phyloP scores from a whole-genome alignment of 2,888 invertebrate species.

The Tridacna crocea region DNA sequence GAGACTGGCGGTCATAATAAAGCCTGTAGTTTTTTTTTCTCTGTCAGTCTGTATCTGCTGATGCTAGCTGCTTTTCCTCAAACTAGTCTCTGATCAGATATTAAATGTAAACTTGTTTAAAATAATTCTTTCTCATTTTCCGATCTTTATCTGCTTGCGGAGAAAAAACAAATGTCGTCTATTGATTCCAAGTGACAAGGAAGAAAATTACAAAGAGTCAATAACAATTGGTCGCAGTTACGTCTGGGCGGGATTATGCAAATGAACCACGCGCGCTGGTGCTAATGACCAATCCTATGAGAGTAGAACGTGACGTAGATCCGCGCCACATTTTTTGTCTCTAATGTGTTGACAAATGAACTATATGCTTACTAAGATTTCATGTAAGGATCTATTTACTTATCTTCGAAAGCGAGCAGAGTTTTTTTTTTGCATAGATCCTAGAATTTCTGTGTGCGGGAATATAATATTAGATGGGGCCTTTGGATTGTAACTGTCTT shows the following conservation, averaged over 20 bases:
- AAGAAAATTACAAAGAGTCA: slow-evolving; percentile 39
- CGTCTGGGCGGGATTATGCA: slow-evolving; percentile 50
- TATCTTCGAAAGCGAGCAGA: slow-evolving; percentile 10
- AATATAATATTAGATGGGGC: slow-evolving; percentile 13
- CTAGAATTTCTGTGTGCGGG: not conserved
- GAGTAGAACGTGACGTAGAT: slow-evolving; percentile 49
- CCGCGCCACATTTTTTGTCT: slow-evolving; percentile 58
- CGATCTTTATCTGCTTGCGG: no score
- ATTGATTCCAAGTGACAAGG: slow-evolving; percentile 48
- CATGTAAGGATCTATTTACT: slow-evolving; percentile 26
- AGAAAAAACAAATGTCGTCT: not conserved
- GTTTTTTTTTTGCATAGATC: not conserved
- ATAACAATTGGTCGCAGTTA: slow-evolving; percentile 52
- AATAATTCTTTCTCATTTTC: no score
- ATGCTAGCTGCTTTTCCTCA: no score
- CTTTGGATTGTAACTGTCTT: no score
- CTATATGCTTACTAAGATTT: slow-evolving; percentile 36
- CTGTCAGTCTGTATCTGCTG: no score
- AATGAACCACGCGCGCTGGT: slow-evolving; percentile 43
- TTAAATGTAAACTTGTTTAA: no score
- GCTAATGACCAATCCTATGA: slow-evolving; percentile 36
- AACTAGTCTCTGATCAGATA: no score
- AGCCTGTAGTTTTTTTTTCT: no score
- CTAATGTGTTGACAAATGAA: slow-evolving; percentile 41
- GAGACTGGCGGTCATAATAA: no score